A percentile compares a stretch with the other conserved stretches of the same genome.
phyloP scores from a whole-genome alignment of 2,113 vertebrate species.

The Caranx melampygus region DNA sequence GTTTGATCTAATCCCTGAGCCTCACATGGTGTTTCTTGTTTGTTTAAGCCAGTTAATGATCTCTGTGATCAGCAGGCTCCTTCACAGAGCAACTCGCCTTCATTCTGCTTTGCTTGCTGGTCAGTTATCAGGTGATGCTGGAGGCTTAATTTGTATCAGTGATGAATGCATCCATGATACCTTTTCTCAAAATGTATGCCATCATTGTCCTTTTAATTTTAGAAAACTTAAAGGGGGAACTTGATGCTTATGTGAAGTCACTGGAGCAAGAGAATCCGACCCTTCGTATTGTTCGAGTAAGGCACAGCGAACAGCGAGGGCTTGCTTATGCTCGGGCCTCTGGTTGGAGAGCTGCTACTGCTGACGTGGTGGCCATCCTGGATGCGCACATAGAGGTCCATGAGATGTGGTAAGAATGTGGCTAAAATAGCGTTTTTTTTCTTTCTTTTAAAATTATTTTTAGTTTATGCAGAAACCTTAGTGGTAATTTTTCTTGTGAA shows the following conservation, averaged over 20 bases:
- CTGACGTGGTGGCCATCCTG: conserved; percentile 84
- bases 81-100: background rate
- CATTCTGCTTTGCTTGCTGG: background rate
- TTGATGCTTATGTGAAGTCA: conserved; percentile 56
- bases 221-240: conserved; percentile 73
- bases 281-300: conserved; percentile 61
- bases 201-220: background rate
- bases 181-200: background rate
- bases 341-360: conserved; percentile 77
- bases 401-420: conserved; percentile 75
- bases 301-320: conserved; percentile 76
- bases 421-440: background rate
- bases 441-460: background rate
- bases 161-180: background rate
- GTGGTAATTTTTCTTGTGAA: too few species aligned
- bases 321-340: conserved; percentile 75
- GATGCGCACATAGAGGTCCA: conserved; percentile 85
- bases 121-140: background rate
- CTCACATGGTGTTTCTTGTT: too few species aligned
- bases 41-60: too few species aligned
- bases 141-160: background rate
- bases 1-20: too few species aligned
- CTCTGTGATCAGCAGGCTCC: background rate
- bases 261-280: conserved; percentile 65
- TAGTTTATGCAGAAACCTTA: too few species aligned